Evolutionary conservation across 2,888 invertebrate genomes (phyloP).

Genomic region (Agrochola lychnidis): DNA sequence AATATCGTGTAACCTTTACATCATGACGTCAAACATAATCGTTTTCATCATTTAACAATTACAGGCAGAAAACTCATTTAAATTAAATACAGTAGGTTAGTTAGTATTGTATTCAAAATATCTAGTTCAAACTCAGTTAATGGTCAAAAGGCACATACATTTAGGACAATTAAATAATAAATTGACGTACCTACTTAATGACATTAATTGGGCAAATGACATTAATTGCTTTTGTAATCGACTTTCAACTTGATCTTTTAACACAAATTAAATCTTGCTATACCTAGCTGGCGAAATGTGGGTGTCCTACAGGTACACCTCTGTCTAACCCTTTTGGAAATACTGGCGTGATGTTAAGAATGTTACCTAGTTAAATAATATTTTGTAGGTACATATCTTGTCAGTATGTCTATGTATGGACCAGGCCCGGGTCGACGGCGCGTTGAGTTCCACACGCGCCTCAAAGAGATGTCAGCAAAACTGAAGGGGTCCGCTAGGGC

Average conservation of each 20-base stretch:
- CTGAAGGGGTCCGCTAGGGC: no score
- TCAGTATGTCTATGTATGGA: background rate
- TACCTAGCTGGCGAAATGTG: background rate
- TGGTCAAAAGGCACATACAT: background rate
- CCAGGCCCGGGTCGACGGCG: no score
- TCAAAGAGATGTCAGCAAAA: no score
- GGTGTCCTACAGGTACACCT: no score
- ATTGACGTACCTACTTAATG: background rate
- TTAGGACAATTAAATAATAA: conserved; percentile 3
- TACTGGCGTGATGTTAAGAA: no score
- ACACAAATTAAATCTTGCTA: background rate
- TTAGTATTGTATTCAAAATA: conserved; percentile 1
- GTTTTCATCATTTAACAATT: background rate
- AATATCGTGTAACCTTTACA: no score
- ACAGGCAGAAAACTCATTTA: background rate
- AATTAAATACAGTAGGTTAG: background rate
- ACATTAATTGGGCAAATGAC: background rate
- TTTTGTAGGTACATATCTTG: background rate
- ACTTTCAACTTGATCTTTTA: background rate
- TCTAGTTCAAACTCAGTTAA: background rate
- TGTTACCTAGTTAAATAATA: background rate
- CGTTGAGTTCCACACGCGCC: no score
- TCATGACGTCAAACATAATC: no score
- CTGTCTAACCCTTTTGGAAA: no score
- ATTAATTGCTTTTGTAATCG: background rate